Evolutionary conservation across 2,113 vertebrate genomes (phyloP), one percentile per base, ranked within the genome.

Genomic region (Pseudorectes ferrugineus): DNA sequence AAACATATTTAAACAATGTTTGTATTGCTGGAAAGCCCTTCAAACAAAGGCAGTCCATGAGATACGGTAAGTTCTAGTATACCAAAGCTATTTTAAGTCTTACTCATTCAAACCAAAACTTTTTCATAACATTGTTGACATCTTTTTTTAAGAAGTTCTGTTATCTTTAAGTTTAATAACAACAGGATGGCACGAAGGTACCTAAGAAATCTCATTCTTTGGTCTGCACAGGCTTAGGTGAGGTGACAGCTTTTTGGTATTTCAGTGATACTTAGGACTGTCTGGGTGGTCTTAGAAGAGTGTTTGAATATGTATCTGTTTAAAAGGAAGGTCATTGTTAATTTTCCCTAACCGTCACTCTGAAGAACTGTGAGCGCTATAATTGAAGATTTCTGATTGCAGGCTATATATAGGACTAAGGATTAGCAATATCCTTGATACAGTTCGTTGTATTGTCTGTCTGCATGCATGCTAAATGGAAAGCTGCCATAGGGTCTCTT

Each of bases 1-100:
- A 91, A 89, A 96, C 46, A 81, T 74, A 74, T 94, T 80, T 83
- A 62, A 86, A 86, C n/a, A 73, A 46, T 46, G 36, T 92, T 91
- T 88, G 54, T 70, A 68, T 49, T 92, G 22, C 73, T 91, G 59
- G 25, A 93, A 92, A 80, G 28, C 19, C 29, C 65, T 96, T 96
- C 57, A 96, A 78, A 92, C 52, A 93, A 91, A 95, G 36, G 19
- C 45, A 76, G 10, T 46, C 52, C 31, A 18, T 45, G 45, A 81
- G 23, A 70, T 70, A 67, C 38, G 73, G 54, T 46, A 62, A 28
- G 9, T 76, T 77, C 45, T 89, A 65, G 12, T 42, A 61, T 35
- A 83, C 12, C 22, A 74, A 77, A 5, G 9, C 29, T 88, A 46
- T 86, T 91, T 90, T 57, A 57, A 77, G 33, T 23, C 36, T 71